Percentiles rank a stretch among this genome's conserved stretches.
Conservation (phyloP, 2,888 invertebrate species). For the Eulithis testata region DNA sequence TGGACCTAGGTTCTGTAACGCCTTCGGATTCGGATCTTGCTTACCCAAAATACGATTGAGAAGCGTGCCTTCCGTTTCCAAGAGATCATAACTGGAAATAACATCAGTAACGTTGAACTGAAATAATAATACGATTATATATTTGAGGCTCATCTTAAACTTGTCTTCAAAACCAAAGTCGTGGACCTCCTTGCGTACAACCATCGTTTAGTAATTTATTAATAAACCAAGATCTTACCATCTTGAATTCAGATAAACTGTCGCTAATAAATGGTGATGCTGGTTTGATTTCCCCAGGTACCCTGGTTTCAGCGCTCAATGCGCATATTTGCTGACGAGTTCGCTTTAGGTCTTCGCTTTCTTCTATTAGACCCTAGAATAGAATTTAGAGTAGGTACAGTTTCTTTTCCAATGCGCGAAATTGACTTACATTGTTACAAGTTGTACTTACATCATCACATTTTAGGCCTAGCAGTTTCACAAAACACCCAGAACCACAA, state of each 20-base stretch:
- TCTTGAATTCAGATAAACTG: conserved; percentile 34
- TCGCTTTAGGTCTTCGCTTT: conserved; percentile 53
- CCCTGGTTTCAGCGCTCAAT: conserved; percentile 54
- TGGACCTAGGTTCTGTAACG: no score
- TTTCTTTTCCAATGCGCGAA: no score
- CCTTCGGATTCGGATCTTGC: neutral
- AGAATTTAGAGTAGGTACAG: neutral
- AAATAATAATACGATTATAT: conserved; percentile 11
- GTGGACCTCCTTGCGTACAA: no score
- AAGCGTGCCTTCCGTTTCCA: conserved; percentile 40
- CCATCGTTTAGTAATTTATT: neutral
- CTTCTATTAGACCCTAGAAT: conserved; percentile 56
- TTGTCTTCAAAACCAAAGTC: no score
- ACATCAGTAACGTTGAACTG: conserved; percentile 34
- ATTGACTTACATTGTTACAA: no score
- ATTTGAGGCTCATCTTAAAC: no score
- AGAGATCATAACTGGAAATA: conserved; percentile 37
- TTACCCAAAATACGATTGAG: conserved; percentile 39
- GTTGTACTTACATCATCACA: conserved; percentile 55
- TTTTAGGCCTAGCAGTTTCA: conserved; percentile 66
- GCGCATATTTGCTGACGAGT: conserved; percentile 58
- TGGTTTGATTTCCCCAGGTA: conserved; percentile 43
- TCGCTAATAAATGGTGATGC: conserved; percentile 27
- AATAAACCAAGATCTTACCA: conserved; percentile 17
- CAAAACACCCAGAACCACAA: conserved; percentile 85